Evolutionary conservation across 2,797 vertebrate genomes (phyloP).

Genomic region (Tadarida brasiliensis): DNA sequence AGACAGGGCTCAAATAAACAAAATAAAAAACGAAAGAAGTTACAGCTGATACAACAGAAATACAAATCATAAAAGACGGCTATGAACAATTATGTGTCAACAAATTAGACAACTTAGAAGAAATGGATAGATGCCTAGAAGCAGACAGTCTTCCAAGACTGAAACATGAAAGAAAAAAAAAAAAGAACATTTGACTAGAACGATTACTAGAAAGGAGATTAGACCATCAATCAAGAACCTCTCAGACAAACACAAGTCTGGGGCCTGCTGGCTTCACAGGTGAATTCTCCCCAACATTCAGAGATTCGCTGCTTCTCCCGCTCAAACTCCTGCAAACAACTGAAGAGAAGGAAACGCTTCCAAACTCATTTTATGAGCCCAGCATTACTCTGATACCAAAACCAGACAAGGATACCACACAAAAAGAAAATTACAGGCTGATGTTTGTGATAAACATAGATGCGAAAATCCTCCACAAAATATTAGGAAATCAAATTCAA

Average conservation of each 20-base stretch:
- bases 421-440: background rate
- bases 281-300: background rate
- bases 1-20: background rate
- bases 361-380: background rate
- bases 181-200: background rate
- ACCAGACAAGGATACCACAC: background rate
- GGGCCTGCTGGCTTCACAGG: background rate
- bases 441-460: background rate
- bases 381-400: accelerated
- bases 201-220: too few species aligned
- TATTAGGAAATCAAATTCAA: background rate
- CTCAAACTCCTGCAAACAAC: background rate
- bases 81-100: too few species aligned
- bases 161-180: background rate
- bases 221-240: too few species aligned
- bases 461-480: background rate
- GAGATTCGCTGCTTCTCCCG: too few species aligned
- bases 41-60: background rate
- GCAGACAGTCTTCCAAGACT: background rate
- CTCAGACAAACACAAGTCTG: background rate
- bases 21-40: background rate
- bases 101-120: background rate
- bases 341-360: background rate
- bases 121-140: background rate
- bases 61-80: background rate